Evolutionary conservation across 1,140 invertebrate species (phyloP).

Genomic region (Leucophenga varia): DNA sequence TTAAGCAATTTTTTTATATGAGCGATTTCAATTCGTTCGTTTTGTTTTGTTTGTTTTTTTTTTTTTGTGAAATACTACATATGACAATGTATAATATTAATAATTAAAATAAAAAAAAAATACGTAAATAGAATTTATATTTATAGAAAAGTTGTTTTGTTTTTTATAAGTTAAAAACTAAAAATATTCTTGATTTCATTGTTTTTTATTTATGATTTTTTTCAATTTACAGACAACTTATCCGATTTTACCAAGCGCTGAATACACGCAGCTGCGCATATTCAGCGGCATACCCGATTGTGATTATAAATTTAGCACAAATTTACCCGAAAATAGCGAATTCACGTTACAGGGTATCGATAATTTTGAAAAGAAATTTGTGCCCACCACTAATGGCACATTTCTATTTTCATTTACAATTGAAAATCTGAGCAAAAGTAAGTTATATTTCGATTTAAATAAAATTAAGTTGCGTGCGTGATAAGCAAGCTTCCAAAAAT

Average conservation of each 20-base stretch:
- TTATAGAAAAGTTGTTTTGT: neutral
- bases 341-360: constrained; percentile 37
- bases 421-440: constrained; percentile 25
- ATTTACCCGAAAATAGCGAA: constrained; percentile 16
- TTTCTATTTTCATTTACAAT: constrained; percentile 31
- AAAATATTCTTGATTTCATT: constrained; percentile 1
- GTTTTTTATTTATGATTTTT: neutral
- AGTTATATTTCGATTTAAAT: neutral
- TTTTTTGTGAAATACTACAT: constrained; percentile 5
- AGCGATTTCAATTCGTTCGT: too few species aligned
- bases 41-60: too few species aligned
- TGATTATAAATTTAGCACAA: constrained; percentile 34
- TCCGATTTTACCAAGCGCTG: constrained; percentile 62
- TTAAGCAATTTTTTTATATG: too few species aligned
- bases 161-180: constrained; percentile 4
- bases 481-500: neutral
- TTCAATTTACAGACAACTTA: constrained; percentile 60
- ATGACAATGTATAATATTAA: constrained; percentile 28
- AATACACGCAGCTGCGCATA: constrained; percentile 68
- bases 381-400: constrained; percentile 23
- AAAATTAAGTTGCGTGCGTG: neutral
- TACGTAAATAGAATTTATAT: constrained; percentile 15
- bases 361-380: constrained; percentile 44
- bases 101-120: constrained; percentile 27
- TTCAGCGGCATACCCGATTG: constrained; percentile 66